Evolutionary conservation across 2,113 vertebrate species (phyloP).

Genomic region (Lagopus leucura): DNA sequence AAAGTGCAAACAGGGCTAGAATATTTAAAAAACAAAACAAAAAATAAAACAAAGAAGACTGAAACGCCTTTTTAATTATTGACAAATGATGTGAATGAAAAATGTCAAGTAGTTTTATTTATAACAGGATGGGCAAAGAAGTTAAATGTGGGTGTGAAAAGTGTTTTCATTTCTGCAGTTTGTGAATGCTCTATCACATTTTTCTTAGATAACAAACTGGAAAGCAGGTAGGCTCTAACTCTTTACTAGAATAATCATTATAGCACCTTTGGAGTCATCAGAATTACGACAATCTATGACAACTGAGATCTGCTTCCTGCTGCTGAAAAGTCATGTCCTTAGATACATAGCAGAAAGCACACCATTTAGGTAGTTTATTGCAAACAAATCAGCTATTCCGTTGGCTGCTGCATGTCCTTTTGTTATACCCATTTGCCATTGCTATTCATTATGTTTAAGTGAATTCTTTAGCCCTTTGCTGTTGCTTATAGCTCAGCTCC

Average conservation of each 20-base stretch:
- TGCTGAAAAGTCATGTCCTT: background rate
- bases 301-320: background rate
- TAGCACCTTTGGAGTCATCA: background rate
- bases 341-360: rapidly evolving
- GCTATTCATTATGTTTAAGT: background rate
- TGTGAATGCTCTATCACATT: background rate
- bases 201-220: background rate
- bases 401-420: rapidly evolving
- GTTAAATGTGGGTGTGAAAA: constrained; percentile 6
- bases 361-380: background rate
- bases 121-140: background rate
- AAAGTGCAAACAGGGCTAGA: background rate
- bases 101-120: constrained; percentile 22
- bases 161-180: background rate
- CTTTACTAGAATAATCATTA: background rate
- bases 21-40: background rate
- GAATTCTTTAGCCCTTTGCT: background rate
- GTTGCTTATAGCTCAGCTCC: background rate
- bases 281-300: background rate
- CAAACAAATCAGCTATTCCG: background rate
- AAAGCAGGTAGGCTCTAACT: background rate
- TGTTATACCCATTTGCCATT: background rate
- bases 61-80: background rate
- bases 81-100: constrained; percentile 4
- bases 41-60: background rate